Evolutionary conservation across 2,113 vertebrate genomes (phyloP).

Genomic region (Stegastes partitus): DNA sequence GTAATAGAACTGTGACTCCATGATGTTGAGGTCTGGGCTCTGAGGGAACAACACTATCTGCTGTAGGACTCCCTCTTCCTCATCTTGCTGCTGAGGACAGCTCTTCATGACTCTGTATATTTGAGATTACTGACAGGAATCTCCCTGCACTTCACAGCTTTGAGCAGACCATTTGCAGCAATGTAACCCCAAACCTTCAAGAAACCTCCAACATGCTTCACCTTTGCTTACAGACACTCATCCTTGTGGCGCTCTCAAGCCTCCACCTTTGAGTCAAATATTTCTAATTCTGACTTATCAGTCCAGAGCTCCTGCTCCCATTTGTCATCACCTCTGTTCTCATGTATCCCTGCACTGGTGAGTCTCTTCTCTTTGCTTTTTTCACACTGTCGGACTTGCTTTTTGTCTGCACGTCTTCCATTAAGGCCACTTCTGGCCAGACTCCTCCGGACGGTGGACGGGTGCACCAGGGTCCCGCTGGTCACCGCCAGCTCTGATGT

Average conservation of each 20-base stretch:
- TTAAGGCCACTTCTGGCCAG: conserved; percentile 31
- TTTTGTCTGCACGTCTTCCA: conserved; percentile 7
- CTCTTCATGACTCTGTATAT: too few species aligned
- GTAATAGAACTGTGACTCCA: not conserved
- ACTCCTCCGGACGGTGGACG: conserved; percentile 34
- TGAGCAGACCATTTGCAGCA: not conserved
- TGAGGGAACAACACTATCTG: too few species aligned
- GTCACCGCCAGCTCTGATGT: conserved; percentile 35
- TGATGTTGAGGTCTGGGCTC: not conserved
- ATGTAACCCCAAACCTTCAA: not conserved
- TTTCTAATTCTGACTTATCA: conserved; percentile 7
- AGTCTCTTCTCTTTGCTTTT: not conserved
- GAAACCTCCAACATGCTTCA: conserved; percentile 11
- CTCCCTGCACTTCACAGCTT: too few species aligned
- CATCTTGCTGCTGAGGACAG: too few species aligned
- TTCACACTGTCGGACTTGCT: not conserved
- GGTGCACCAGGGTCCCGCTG: conserved; percentile 25
- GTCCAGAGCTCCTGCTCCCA: conserved; percentile 1
- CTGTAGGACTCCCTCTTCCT: too few species aligned
- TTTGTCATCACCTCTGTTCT: not conserved
- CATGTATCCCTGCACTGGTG: not conserved
- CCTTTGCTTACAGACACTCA: not conserved
- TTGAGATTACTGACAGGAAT: too few species aligned
- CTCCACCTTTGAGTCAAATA: conserved; percentile 3
- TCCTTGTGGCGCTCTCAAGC: not conserved